Conservation (phyloP, 2,888 invertebrate species). For the Eurois occulta region DNA sequence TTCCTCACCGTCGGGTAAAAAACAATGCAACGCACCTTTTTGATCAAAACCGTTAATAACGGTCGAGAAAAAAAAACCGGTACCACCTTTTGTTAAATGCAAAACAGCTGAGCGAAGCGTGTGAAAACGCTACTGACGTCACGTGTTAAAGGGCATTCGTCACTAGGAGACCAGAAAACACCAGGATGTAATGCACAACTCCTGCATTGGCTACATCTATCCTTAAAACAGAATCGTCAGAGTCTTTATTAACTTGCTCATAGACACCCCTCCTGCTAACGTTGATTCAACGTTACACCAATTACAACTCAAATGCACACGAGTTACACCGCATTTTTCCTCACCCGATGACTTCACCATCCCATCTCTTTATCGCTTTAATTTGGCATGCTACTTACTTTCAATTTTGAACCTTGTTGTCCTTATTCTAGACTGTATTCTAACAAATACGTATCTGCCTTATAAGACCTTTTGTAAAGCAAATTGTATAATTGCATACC, state of each 20-base stretch:
- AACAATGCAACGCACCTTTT: neutral
- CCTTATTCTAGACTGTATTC: neutral
- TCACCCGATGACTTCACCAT: neutral
- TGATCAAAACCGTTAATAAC: constrained; percentile 25
- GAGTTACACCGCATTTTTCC: constrained; percentile 32
- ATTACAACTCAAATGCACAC: constrained; percentile 42
- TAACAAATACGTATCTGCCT: neutral
- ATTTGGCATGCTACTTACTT: neutral
- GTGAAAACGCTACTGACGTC: constrained; percentile 79
- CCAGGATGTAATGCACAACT: constrained; percentile 63
- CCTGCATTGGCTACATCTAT: constrained; percentile 34
- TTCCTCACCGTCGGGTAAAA: neutral
- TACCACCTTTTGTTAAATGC: constrained; percentile 21
- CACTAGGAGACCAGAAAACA: constrained; percentile 79
- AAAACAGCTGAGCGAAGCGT: constrained; percentile 47
- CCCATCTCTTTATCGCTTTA: constrained; percentile 38
- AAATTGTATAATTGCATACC: constrained; percentile 64
- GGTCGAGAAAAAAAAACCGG: constrained; percentile 7
- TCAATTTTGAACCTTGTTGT: constrained; percentile 52
- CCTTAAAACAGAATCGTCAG: constrained; percentile 15
- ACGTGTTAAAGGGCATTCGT: constrained; percentile 84
- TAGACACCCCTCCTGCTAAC: constrained; percentile 15
- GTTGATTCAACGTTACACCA: constrained; percentile 12
- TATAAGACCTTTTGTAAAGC: constrained; percentile 12
- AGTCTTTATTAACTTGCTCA: constrained; percentile 32